Evolutionary conservation across 2,113 vertebrate species (phyloP).

Genomic region (Herpetotheres cachinnans): DNA sequence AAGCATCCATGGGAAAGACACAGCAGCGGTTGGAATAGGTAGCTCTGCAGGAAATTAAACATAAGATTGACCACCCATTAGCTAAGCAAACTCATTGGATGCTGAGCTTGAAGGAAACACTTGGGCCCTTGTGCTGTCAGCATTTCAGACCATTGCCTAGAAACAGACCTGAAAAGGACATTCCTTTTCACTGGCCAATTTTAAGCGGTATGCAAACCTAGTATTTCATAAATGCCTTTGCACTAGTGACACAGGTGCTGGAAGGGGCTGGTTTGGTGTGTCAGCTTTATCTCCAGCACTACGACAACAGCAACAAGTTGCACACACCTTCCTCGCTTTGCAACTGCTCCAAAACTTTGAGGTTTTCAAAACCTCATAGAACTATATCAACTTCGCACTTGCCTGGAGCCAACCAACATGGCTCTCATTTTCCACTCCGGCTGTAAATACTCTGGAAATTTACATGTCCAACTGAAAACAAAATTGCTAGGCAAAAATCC

Average conservation of each 20-base stretch:
- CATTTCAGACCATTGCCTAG: neutral
- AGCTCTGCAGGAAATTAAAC: neutral
- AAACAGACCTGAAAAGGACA: neutral
- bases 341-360: neutral
- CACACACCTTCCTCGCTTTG: neutral
- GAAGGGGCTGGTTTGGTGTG: neutral
- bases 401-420: neutral
- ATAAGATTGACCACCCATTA: accelerated
- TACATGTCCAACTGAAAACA: neutral
- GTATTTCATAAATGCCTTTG: neutral
- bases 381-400: accelerated
- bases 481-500: neutral
- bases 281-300: neutral
- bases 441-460: neutral
- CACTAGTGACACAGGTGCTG: neutral
- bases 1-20: neutral
- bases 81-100: neutral
- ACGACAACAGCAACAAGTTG: neutral
- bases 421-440: neutral
- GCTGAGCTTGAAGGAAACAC: neutral
- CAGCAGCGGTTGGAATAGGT: neutral
- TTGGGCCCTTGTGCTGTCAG: neutral
- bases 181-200: neutral
- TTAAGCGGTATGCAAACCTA: neutral
- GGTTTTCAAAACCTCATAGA: neutral